Base-by-base conservation (phyloP, 1,140 invertebrate genomes). In the Cephus cinctus region DNA sequence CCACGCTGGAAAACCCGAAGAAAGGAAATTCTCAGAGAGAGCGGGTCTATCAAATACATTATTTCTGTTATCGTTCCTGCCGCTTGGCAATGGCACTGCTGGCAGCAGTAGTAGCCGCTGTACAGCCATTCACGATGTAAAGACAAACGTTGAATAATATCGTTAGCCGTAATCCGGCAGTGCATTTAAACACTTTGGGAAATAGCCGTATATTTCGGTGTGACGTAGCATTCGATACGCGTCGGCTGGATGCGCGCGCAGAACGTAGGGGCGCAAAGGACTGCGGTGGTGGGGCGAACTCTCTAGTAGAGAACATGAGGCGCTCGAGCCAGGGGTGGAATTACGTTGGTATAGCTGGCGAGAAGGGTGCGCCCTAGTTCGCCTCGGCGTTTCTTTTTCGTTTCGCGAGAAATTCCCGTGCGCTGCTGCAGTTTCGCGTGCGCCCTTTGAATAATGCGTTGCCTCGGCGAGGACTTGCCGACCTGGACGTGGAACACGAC, bases 141-240 rank as follows among this genome's bases (percentile, higher is more conserved):
- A 12, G 9, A 30, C 27, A 30, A 11, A 12, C 9, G 27, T 9
- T 30, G 14, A 9, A 30, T 30, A 30, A n/a, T 2, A 30, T 12
- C 27, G 11, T 9, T 30, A 30, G 11, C 47, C 61, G 61, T 71
- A 73, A 73, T 73, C 66, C 71, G 65, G 61, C 61, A 70, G 73
- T 73, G 69, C 67, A 74, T 76, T 73, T 73, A 72, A 74, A 65
- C 70, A 72, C 66, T 73, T 73, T 75, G 70, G 57, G 67, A 73
- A 71, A 71, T 65, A 69, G 61, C 61, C 65, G 70, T 73, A 69
- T 69, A 71, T 72, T 59, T 75, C 57, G 38, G 35, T 50, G 41
- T 49, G 47, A 54, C 52, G 52, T 52, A 71, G 69, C 62, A 74
- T 72, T 75, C 73, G 69, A 74, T 75, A 75, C 65, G 63, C 64